phyloP scores from a whole-genome alignment of 1,140 invertebrate species.

The Tetraneura akinire region DNA sequence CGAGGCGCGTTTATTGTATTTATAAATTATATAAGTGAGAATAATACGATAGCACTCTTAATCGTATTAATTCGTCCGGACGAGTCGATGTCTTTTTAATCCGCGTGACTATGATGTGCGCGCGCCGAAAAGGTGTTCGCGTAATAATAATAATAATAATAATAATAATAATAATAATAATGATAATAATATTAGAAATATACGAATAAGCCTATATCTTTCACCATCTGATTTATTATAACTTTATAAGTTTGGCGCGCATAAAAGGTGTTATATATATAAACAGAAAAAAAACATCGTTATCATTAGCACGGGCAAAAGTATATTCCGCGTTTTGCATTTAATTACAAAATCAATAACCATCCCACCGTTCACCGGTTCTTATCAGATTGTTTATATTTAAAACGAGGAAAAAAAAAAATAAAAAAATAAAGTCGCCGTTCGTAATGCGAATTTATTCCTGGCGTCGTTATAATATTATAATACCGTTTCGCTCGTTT shows the following conservation, averaged over 20 bases:
- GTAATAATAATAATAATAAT: too few species aligned
- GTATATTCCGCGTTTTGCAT: slow-evolving; percentile 33
- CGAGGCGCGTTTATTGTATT: background rate
- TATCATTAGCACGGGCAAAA: slow-evolving; percentile 31
- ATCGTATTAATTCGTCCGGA: slow-evolving; percentile 42
- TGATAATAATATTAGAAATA: too few species aligned
- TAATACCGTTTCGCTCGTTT: too few species aligned
- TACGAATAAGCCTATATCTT: too few species aligned
- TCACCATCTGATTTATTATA: background rate
- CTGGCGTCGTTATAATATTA: too few species aligned
- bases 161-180: too few species aligned
- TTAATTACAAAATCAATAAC: slow-evolving; percentile 41
- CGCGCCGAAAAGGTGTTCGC: background rate
- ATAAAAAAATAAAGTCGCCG: background rate
- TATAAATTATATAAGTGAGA: slow-evolving; percentile 1
- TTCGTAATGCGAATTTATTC: background rate
- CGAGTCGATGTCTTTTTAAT: slow-evolving; percentile 43
- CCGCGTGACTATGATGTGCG: background rate
- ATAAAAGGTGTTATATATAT: slow-evolving; percentile 30
- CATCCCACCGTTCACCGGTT: slow-evolving; percentile 7
- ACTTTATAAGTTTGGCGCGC: too few species aligned
- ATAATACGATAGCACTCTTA: background rate
- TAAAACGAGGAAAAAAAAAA: background rate
- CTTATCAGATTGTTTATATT: slow-evolving; percentile 25
- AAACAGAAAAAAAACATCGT: slow-evolving; percentile 10